phyloP scores from a whole-genome alignment of 2,797 vertebrate genomes.

The Phataginus tricuspis region DNA sequence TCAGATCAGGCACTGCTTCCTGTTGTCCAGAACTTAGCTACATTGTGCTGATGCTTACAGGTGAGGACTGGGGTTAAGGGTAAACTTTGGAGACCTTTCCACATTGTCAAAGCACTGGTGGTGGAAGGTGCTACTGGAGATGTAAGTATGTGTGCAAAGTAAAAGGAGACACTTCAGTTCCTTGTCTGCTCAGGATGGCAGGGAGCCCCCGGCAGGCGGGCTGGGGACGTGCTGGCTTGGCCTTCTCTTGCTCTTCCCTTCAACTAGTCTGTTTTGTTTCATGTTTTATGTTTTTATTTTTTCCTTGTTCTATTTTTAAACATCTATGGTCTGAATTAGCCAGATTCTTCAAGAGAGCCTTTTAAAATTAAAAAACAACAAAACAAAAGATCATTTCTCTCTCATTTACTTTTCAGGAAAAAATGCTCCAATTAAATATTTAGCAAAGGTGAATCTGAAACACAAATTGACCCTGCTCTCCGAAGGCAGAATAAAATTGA shows the following conservation, averaged over 20 bases:
- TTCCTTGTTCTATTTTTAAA: neutral
- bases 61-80: neutral
- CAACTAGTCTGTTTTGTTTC: neutral
- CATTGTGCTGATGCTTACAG: neutral
- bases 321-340: neutral
- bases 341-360: neutral
- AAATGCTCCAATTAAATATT: neutral
- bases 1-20: neutral
- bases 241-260: neutral
- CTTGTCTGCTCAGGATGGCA: neutral
- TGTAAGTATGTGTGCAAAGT: accelerated
- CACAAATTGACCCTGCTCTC: neutral
- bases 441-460: conserved; percentile 36
- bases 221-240: neutral
- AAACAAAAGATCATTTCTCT: neutral
- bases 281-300: too few relatives aligned
- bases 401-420: neutral
- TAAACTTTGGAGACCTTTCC: neutral
- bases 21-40: neutral
- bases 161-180: neutral
- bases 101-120: neutral
- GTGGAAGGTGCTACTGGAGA: neutral
- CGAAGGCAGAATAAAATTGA: neutral
- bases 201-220: accelerated
- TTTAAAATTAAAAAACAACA: neutral